Conservation (phyloP, 1,140 invertebrate species). For the Caerostris extrusa region DNA sequence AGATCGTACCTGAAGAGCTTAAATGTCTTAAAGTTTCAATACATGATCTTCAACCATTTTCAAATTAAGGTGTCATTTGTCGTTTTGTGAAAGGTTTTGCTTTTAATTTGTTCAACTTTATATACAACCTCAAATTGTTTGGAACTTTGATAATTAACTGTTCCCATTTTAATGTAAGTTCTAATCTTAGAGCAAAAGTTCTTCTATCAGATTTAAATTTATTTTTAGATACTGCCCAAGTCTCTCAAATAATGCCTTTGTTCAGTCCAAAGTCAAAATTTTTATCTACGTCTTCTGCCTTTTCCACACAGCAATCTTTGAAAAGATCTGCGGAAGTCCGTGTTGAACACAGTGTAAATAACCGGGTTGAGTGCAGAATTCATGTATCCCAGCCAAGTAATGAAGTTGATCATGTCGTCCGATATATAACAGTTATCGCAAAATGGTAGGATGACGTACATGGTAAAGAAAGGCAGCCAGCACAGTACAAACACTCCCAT, state of each 20-base stretch:
- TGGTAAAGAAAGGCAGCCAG: constrained; percentile 97
- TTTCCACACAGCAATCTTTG: constrained; percentile 82
- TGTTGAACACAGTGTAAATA: constrained; percentile 98
- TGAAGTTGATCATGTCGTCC: constrained; percentile 91
- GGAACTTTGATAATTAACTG: too few relatives aligned
- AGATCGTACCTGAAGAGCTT: too few relatives aligned
- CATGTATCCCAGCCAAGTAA: constrained; percentile 98
- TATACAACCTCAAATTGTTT: too few relatives aligned
- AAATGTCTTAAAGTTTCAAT: too few relatives aligned
- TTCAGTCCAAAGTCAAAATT: neutral
- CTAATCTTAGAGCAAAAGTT: neutral
- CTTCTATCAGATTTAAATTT: neutral
- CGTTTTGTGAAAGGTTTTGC: too few relatives aligned
- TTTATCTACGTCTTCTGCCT: neutral
- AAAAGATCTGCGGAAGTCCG: constrained; percentile 97
- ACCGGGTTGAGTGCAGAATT: constrained; percentile 98
- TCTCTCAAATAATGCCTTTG: too few relatives aligned
- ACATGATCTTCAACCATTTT: too few relatives aligned
- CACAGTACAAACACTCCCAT: constrained; percentile 96
- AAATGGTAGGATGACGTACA: constrained; percentile 96
- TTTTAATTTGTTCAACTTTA: too few relatives aligned
- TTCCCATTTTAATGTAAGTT: neutral
- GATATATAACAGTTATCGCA: constrained; percentile 89
- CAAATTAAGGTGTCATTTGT: too few relatives aligned
- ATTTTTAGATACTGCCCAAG: too few relatives aligned